Conservation (phyloP, 2,888 invertebrate genomes). For the Dascillus cervinus region DNA sequence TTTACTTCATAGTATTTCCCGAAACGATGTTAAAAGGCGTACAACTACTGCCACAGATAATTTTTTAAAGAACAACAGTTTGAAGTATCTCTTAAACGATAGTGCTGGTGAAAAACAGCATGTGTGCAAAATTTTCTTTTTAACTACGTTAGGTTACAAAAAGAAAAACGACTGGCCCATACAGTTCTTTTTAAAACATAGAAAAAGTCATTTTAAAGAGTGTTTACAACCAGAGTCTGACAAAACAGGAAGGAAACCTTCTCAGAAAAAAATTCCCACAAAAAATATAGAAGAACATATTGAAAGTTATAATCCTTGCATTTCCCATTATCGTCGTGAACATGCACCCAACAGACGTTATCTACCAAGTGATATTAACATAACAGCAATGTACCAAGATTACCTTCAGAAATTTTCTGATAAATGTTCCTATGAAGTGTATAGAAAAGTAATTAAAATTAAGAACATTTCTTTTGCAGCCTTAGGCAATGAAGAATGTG, state of each 20-base stretch:
- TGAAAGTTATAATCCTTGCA: neutral
- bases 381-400: neutral
- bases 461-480: conserved; percentile 1
- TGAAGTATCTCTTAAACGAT: too few relatives aligned
- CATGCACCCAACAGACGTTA: neutral
- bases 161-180: too few relatives aligned
- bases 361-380: conserved; percentile 1
- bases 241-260: neutral
- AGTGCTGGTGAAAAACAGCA: too few relatives aligned
- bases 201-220: too few relatives aligned
- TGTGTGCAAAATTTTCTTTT: too few relatives aligned
- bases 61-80: too few relatives aligned
- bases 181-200: too few relatives aligned
- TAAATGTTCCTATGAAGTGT: neutral
- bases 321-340: conserved; percentile 2
- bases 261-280: neutral
- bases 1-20: too few relatives aligned
- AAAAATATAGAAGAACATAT: neutral
- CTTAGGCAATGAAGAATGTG: too few relatives aligned
- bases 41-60: too few relatives aligned
- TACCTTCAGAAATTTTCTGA: neutral
- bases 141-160: too few relatives aligned
- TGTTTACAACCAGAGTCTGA: neutral
- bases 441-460: neutral
- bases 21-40: too few relatives aligned